phyloP scores from a whole-genome alignment of 2,888 invertebrate species.

The Cheiracanthium punctorium region DNA sequence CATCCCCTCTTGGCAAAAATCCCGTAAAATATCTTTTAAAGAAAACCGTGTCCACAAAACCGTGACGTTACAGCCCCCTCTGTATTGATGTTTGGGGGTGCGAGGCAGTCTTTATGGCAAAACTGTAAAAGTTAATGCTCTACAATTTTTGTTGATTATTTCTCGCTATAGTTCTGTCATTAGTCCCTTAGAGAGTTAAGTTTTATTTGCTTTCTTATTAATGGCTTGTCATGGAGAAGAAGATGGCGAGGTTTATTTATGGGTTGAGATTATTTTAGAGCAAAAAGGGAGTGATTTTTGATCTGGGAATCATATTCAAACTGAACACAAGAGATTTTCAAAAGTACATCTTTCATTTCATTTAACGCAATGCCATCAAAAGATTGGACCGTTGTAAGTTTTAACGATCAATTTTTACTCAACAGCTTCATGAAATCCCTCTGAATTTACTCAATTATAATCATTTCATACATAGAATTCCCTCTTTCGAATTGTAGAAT shows the following conservation, averaged over 20 bases:
- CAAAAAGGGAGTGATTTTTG: neutral
- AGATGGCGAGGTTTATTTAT: neutral
- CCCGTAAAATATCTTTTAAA: slow-evolving; percentile 13
- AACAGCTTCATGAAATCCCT: too few species aligned
- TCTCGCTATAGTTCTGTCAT: slow-evolving; percentile 8
- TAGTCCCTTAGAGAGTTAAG: neutral
- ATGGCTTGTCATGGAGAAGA: neutral
- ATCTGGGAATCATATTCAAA: neutral
- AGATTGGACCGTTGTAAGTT: too few species aligned
- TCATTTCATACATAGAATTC: too few species aligned
- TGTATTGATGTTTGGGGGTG: neutral
- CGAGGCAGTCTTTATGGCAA: neutral
- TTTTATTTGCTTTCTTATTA: neutral
- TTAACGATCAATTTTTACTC: too few species aligned
- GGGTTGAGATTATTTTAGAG: neutral
- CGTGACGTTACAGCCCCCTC: neutral
- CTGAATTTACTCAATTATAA: too few species aligned
- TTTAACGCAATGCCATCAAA: too few species aligned
- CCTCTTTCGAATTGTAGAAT: too few species aligned
- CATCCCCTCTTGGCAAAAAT: slow-evolving; percentile 9
- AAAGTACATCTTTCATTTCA: too few species aligned
- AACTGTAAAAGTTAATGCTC: slow-evolving; percentile 9
- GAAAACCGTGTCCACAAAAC: slow-evolving; percentile 6
- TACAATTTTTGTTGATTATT: neutral
- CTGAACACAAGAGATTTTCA: too few species aligned